These are phyloP conservation scores for Leptoclinus maculatus DNA, from an alignment of 2,797 vertebrate species.

Conservation along the genomic window DNA sequence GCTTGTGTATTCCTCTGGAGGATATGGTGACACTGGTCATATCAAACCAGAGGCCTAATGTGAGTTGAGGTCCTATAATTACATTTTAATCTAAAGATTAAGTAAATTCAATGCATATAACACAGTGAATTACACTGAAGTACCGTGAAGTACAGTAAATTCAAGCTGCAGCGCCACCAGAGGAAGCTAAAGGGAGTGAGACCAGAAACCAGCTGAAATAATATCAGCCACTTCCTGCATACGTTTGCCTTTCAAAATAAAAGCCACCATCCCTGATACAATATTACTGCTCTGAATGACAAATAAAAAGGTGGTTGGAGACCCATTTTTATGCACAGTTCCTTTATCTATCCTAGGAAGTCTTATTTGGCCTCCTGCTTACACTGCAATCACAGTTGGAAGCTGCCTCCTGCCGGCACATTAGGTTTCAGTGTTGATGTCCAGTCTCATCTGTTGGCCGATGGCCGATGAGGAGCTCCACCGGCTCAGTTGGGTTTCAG, in stretches of 20 bases:
- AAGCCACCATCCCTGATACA: neutral
- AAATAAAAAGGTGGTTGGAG: neutral
- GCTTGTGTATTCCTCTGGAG: neutral
- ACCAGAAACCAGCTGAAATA: neutral
- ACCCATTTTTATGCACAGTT: neutral
- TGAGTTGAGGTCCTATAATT: neutral
- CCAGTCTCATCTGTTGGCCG: neutral
- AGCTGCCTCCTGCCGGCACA: neutral
- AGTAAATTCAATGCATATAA: neutral
- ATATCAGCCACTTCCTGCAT: constrained; percentile 15
- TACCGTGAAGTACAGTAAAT: neutral
- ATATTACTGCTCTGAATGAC: neutral
- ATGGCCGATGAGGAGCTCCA: neutral
- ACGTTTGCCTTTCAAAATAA: constrained; percentile 34
- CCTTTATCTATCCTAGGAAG: neutral
- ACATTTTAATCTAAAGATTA: neutral
- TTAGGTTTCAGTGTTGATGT: neutral
- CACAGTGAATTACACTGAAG: neutral
- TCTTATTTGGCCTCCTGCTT: neutral
- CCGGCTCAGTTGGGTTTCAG: neutral
- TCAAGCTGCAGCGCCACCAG: constrained; percentile 23
- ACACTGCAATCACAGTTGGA: neutral
- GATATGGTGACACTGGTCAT: neutral
- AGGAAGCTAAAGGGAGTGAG: neutral
- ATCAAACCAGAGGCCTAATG: neutral